Conservation (phyloP, 2,797 vertebrate species). For the Ctenochaetus hawaiiensis region DNA sequence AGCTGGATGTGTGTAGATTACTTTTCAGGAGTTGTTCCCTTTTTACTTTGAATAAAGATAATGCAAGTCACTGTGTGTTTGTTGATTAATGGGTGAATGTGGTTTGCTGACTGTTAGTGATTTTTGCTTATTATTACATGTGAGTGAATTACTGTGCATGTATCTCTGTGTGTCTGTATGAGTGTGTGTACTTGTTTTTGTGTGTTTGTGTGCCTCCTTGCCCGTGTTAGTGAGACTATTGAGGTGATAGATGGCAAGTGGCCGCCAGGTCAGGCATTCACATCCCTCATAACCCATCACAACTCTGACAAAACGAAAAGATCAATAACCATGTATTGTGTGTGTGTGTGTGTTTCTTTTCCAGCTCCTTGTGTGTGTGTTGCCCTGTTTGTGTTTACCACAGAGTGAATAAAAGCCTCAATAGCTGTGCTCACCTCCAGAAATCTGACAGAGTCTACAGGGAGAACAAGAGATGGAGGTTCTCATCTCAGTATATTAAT, state of each 20-base stretch:
- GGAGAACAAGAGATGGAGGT: background rate
- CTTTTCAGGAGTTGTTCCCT: no score
- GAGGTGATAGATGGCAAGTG: conserved; percentile 34
- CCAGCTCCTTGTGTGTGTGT: background rate
- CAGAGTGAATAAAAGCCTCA: background rate
- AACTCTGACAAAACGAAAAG: conserved; percentile 25
- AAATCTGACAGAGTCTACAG: background rate
- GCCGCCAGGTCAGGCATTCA: conserved; percentile 32
- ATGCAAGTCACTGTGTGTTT: background rate
- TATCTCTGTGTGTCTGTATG: background rate
- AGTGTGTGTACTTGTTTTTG: background rate
- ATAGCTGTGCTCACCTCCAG: background rate
- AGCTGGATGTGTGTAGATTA: no score
- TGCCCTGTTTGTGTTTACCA: background rate
- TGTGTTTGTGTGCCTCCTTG: conserved; percentile 5
- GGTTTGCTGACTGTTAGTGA: background rate
- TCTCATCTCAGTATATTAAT: background rate
- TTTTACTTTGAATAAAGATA: no score
- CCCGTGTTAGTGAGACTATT: conserved; percentile 7
- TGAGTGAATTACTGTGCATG: background rate
- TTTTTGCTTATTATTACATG: background rate
- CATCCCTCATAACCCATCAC: conserved; percentile 39
- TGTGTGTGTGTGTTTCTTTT: background rate
- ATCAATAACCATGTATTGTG: conserved; percentile 38
- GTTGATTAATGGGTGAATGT: background rate